A percentile compares a stretch with the other conserved stretches of the same genome.
phyloP scores from a whole-genome alignment of 2,113 vertebrate genomes.

The Labeo rohita region DNA sequence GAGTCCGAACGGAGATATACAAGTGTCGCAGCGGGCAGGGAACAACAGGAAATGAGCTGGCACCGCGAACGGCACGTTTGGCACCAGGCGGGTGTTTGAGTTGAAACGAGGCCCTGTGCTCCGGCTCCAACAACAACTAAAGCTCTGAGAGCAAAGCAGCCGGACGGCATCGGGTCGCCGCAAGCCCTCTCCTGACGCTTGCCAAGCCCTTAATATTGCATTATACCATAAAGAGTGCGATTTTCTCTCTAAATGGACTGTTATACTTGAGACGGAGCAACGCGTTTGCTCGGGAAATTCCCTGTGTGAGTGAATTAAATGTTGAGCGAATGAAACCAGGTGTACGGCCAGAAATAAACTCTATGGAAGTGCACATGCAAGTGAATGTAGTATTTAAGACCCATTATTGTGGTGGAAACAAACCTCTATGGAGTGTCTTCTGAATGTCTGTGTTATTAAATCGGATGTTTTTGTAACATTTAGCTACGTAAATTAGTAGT shows the following conservation, averaged over 20 bases:
- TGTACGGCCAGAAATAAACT: not conserved
- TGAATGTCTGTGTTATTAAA: not conserved
- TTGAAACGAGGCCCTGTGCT: slow-evolving; percentile 32
- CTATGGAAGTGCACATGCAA: not conserved
- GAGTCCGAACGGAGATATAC: not conserved
- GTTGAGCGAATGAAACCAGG: not conserved
- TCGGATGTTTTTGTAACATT: not conserved
- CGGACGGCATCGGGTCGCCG: not conserved
- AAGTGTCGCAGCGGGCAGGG: not conserved
- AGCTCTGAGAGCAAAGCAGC: slow-evolving; percentile 11
- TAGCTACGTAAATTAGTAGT: not conserved
- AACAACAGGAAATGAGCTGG: slow-evolving; percentile 59
- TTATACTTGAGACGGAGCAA: not conserved
- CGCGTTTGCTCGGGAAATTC: not conserved
- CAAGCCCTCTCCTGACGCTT: not conserved
- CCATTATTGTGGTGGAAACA: not conserved
- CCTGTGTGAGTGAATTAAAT: not conserved
- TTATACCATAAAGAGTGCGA: not conserved
- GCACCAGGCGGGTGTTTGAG: not conserved
- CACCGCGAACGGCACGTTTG: slow-evolving; percentile 9
- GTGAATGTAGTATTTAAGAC: not conserved
- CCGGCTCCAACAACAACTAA: slow-evolving; percentile 18
- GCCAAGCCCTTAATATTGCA: slow-evolving; percentile 32
- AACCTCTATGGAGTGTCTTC: not conserved
- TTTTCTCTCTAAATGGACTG: slow-evolving; percentile 15